A percentile compares a stretch with the other conserved stretches of the same genome.
phyloP scores from a whole-genome alignment of 2,113 vertebrate species.

The Pao palembangensis region DNA sequence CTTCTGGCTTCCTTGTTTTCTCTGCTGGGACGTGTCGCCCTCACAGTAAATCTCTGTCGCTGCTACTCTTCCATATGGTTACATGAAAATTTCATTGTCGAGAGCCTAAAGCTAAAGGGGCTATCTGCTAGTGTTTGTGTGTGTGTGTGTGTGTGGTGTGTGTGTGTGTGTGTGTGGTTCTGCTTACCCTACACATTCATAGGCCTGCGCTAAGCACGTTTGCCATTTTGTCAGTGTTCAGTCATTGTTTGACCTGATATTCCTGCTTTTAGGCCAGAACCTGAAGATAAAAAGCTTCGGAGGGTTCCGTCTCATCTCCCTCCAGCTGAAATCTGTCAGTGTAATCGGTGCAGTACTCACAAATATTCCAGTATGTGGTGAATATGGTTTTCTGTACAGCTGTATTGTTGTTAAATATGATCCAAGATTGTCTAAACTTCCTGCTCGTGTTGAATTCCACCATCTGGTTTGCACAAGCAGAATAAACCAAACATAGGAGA shows the following conservation, averaged over 20 bases:
- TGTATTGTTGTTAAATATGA: constrained; percentile 8
- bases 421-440: constrained; percentile 13
- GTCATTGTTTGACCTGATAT: constrained; percentile 3
- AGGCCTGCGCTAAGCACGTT: not conserved
- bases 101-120: constrained; percentile 91
- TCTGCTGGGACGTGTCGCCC: constrained; percentile 41
- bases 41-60: constrained; percentile 98
- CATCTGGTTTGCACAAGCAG: constrained; percentile 26
- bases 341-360: not conserved
- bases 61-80: constrained; percentile 97
- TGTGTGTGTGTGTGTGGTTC: constrained; percentile 22
- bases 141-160: constrained; percentile 18
- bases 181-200: not conserved
- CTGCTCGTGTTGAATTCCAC: constrained; percentile 11
- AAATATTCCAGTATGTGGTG: not conserved
- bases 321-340: not conserved
- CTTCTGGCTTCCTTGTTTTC: constrained; percentile 63
- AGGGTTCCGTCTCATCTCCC: not conserved
- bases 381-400: not conserved
- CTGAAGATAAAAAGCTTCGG: not conserved
- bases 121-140: constrained; percentile 77
- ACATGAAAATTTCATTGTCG: constrained; percentile 97
- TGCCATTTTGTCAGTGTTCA: not conserved
- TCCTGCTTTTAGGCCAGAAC: constrained; percentile 1
- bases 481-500: constrained; percentile 25